phyloP scores from a whole-genome alignment of 2,797 vertebrate genomes.

The Typhlichthys eigenmanni region DNA sequence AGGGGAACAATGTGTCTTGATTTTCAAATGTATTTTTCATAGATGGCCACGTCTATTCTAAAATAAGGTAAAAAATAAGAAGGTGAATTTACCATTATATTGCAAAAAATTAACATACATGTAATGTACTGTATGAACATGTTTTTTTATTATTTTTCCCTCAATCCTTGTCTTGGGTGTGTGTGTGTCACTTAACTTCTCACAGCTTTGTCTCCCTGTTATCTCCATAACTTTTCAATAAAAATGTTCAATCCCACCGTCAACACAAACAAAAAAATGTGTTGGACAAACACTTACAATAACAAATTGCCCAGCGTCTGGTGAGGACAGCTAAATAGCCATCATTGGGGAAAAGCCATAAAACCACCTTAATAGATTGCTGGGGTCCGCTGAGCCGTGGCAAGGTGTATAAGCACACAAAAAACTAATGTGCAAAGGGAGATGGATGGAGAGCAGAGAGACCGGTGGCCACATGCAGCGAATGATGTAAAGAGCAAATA shows the following conservation, averaged over 20 bases:
- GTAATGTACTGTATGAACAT: neutral
- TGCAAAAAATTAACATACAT: no score
- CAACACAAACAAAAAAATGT: constrained; percentile 41
- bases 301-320: constrained; percentile 48
- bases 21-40: constrained; percentile 34
- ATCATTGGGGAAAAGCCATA: constrained; percentile 53
- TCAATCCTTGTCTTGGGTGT: no score
- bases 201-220: constrained; percentile 24
- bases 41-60: neutral
- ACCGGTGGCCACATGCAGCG: constrained; percentile 41
- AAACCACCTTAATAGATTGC: constrained; percentile 60
- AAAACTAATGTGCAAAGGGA: constrained; percentile 39
- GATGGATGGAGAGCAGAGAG: constrained; percentile 57
- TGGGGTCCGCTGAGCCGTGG: constrained; percentile 48
- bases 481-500: constrained; percentile 66
- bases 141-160: neutral
- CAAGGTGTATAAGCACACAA: constrained; percentile 42
- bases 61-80: no score
- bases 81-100: no score
- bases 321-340: constrained; percentile 62
- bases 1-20: neutral
- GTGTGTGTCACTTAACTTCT: no score
- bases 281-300: constrained; percentile 63
- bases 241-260: constrained; percentile 29
- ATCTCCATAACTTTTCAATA: constrained; percentile 54